Base-by-base conservation (phyloP, 2,888 invertebrate genomes). In the Isotomurus palustris region DNA sequence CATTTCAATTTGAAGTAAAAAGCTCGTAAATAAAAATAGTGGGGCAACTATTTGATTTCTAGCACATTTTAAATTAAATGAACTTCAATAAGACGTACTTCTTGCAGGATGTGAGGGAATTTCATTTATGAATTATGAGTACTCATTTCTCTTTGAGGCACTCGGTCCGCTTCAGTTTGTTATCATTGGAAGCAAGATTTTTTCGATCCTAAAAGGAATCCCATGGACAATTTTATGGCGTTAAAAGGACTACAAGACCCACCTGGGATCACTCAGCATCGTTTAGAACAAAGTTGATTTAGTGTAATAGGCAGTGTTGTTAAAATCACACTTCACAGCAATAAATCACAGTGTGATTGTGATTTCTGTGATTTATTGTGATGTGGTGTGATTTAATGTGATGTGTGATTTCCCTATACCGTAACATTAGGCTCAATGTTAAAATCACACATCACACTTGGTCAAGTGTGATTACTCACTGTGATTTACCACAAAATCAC, bases 41-140 rank as follows among this genome's bases (percentile, higher is more conserved):
- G 28, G 47, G 36, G 35, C 49, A 44, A 57, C 61, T 60, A 41
- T 56, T 58, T 58, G 64, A 61, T 58, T 64, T 64, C 60, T 58
- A 64, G 49, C 64, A 64, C 64, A 49, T 64, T 58, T 61, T 64
- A 64, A 64, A 64, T 64, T 61, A 64, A 56, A 57, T 17, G 17
- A 27, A 49, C 21, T 35, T n/a, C 3, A n/a, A 10, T 8, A 32
- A 17, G n/a, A 24, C 19, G 6, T 17, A 32, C 32, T 32, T 32
- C 8, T 32, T 8, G 43, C 10, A 43, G 22, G 24, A 43, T 4
- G 43, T 22, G 28, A 28, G 28, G 28, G 47, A n/a, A 28, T 47
- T 47, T 27, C 22, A 6, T 12, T 3, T 19, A 47, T 47, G 47
- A 47, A 29, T 47, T 47, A 47, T 29, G 47, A 21, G 17, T 22